A percentile compares a stretch with the other conserved stretches of the same genome.
Conservation (phyloP, 2,797 vertebrate genomes). For the Diplodus puntazzo region DNA sequence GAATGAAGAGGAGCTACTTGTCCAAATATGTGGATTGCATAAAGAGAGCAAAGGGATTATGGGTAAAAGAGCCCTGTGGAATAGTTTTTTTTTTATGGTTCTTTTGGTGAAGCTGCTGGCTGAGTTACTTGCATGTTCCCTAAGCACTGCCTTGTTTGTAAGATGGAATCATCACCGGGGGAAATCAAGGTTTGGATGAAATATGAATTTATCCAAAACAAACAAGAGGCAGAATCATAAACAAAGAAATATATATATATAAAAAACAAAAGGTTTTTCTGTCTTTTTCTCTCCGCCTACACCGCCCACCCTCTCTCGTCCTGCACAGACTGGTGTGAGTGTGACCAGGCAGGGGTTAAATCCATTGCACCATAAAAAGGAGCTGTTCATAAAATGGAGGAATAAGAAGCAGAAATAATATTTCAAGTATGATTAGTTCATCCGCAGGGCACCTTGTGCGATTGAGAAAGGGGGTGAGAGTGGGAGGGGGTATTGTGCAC, state of each 20-base stretch:
- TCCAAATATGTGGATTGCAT: conserved; percentile 69
- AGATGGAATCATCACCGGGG: conserved; percentile 46
- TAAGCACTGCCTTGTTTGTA: conserved; percentile 44
- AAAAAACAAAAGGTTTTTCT: conserved; percentile 47
- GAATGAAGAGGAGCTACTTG: conserved; percentile 68
- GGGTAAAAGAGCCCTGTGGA: conserved; percentile 61
- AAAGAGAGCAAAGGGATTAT: conserved; percentile 57
- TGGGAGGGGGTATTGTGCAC: conserved; percentile 85
- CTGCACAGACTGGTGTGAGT: conserved; percentile 64
- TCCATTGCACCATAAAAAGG: conserved; percentile 88
- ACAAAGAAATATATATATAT: conserved; percentile 53
- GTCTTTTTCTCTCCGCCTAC: conserved; percentile 49
- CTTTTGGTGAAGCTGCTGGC: conserved; percentile 44
- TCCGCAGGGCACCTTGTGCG: conserved; percentile 89
- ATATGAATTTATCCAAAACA: conserved; percentile 62
- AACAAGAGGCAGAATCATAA: conserved; percentile 54
- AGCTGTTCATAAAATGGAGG: conserved; percentile 89
- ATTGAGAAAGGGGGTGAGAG: conserved; percentile 82
- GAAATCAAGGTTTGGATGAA: conserved; percentile 64
- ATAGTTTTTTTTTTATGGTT: conserved; percentile 50
- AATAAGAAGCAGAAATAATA: conserved; percentile 93
- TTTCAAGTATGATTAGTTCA: conserved; percentile 94
- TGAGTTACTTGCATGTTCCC: conserved; percentile 40
- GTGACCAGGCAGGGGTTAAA: conserved; percentile 87
- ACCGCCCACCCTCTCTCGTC: conserved; percentile 41